Evolutionary conservation across 2,888 invertebrate species (phyloP).

Genomic region (Biston betularia): DNA sequence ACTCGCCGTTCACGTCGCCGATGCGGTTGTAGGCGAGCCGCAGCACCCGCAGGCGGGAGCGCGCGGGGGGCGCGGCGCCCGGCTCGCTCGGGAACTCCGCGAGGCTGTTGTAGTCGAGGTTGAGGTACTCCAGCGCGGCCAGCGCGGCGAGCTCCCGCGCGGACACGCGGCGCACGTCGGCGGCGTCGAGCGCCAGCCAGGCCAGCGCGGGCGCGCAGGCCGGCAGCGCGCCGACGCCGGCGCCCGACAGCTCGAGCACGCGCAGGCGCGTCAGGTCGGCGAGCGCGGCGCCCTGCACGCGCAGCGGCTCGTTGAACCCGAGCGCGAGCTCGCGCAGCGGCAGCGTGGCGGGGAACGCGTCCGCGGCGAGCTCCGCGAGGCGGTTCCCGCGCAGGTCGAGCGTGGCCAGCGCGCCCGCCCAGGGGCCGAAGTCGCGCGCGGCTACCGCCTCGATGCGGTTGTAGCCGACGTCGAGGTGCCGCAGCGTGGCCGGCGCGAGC

Average conservation of each 20-base stretch:
- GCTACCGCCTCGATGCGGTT: constrained; percentile 90
- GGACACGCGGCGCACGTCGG: constrained; percentile 88
- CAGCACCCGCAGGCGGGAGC: constrained; percentile 89
- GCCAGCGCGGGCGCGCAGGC: constrained; percentile 88
- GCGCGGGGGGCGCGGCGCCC: constrained; percentile 57
- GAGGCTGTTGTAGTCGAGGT: constrained; percentile 93
- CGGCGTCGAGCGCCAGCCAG: constrained; percentile 94
- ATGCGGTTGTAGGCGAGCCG: constrained; percentile 93
- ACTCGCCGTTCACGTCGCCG: constrained; percentile 87
- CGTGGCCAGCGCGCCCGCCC: constrained; percentile 91
- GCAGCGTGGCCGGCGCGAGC: constrained; percentile 86
- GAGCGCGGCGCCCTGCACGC: constrained; percentile 89
- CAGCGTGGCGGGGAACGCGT: constrained; percentile 88
- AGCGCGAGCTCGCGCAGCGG: constrained; percentile 93
- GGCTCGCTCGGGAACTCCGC: constrained; percentile 88
- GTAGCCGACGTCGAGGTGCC: constrained; percentile 92
- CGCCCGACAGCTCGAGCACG: constrained; percentile 93
- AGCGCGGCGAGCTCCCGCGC: constrained; percentile 89
- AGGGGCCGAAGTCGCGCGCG: constrained; percentile 88
- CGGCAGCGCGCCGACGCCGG: constrained; percentile 90
- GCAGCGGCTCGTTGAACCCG: constrained; percentile 93
- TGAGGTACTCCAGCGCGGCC: constrained; percentile 90
- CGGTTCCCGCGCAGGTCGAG: constrained; percentile 92
- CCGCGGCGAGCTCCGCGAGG: constrained; percentile 87
- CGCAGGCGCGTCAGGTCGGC: constrained; percentile 89